phyloP scores from a whole-genome alignment of 2,113 vertebrate genomes.

The Tyrannus savana region DNA sequence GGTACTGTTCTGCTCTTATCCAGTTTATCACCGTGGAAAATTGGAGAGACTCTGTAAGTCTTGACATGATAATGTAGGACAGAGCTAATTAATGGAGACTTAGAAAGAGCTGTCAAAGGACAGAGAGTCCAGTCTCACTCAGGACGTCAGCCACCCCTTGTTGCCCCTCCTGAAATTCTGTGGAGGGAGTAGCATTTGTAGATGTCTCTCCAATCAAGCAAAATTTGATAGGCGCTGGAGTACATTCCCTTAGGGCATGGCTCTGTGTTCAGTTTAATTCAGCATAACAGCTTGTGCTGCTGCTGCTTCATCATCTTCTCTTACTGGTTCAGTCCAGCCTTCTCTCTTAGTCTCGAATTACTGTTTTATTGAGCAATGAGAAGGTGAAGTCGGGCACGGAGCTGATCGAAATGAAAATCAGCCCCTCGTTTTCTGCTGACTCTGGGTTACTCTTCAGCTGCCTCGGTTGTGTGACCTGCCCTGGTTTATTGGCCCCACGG shows the following conservation, averaged over 20 bases:
- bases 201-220: background rate
- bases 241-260: background rate
- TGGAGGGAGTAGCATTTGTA: background rate
- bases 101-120: background rate
- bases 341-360: background rate
- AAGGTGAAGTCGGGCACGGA: rapidly evolving
- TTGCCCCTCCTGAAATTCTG: background rate
- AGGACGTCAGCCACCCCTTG: background rate
- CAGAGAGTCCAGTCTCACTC: background rate
- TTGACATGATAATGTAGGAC: background rate
- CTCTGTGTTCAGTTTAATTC: background rate
- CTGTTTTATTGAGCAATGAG: background rate
- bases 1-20: background rate
- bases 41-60: background rate
- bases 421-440: rapidly evolving
- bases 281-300: background rate
- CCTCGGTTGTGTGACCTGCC: background rate
- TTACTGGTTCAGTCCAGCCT: background rate
- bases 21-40: background rate
- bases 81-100: background rate
- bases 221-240: background rate
- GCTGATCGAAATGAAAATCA: background rate
- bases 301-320: background rate
- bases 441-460: background rate
- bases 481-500: rapidly evolving